phyloP scores from a whole-genome alignment of 1,140 invertebrate genomes.

The Lysiphlebus fabarum region DNA sequence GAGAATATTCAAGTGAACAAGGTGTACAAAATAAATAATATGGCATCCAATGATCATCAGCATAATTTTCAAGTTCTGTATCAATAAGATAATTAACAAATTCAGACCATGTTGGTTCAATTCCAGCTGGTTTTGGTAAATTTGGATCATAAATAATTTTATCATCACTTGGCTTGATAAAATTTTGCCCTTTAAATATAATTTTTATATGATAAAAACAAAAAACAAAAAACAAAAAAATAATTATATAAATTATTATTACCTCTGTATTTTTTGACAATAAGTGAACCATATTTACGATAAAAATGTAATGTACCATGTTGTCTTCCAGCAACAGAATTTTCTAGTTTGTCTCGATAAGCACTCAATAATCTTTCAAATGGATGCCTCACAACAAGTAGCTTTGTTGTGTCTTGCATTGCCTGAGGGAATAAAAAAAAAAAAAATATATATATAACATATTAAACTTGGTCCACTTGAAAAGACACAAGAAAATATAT shows the following conservation, averaged over 20 bases:
- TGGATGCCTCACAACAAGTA: constrained; percentile 61
- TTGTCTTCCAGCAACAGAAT: constrained; percentile 51
- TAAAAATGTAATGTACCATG: constrained; percentile 60
- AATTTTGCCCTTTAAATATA: constrained; percentile 27
- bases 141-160: constrained; percentile 30
- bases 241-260: constrained; percentile 21
- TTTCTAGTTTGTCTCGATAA: constrained; percentile 65
- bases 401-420: constrained; percentile 42
- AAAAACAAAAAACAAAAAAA: neutral
- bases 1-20: constrained; percentile 47
- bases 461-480: neutral
- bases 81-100: constrained; percentile 55
- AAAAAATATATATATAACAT: constrained; percentile 7
- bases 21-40: constrained; percentile 52
- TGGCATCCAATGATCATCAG: constrained; percentile 57
- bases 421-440: constrained; percentile 34
- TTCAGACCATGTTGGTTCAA: constrained; percentile 61
- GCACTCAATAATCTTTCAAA: constrained; percentile 65
- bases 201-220: neutral
- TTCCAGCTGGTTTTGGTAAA: constrained; percentile 38
- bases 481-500: constrained; percentile 7
- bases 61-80: constrained; percentile 44
- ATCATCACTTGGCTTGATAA: constrained; percentile 24
- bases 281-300: constrained; percentile 58
- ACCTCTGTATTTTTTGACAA: constrained; percentile 57